phyloP scores from a whole-genome alignment of 2,113 vertebrate genomes.

The Channa maculata region DNA sequence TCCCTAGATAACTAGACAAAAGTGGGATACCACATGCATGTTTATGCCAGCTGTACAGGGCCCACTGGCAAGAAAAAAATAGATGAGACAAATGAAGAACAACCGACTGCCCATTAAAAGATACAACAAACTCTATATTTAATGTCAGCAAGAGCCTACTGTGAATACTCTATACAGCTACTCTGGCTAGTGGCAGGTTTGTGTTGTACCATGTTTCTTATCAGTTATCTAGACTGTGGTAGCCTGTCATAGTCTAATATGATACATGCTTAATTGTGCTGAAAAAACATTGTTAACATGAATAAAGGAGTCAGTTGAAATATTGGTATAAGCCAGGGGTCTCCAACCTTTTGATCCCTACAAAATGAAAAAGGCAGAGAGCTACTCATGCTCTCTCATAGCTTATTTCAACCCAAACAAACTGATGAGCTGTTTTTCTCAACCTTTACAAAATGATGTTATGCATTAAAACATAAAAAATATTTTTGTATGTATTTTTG shows the following conservation, averaged over 20 bases:
- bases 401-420: too few relatives aligned
- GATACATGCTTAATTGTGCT: constrained; percentile 45
- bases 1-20: constrained; percentile 4
- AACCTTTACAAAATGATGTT: too few relatives aligned
- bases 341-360: too few relatives aligned
- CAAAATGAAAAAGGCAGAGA: too few relatives aligned
- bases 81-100: constrained; percentile 1
- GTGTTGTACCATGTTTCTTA: too few relatives aligned
- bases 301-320: background rate
- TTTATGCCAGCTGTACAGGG: background rate
- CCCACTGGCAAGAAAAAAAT: background rate
- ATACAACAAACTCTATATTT: background rate
- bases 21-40: constrained; percentile 1
- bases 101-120: constrained; percentile 4
- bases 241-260: background rate
- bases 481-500: too few relatives aligned
- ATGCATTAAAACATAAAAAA: too few relatives aligned
- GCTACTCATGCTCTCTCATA: too few relatives aligned
- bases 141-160: constrained; percentile 21
- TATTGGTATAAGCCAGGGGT: background rate
- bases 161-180: background rate
- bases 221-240: too few relatives aligned
- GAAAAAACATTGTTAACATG: constrained; percentile 37
- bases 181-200: constrained; percentile 18
- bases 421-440: too few relatives aligned